Evolutionary conservation across 2,797 vertebrate genomes (phyloP).

Genomic region (Acanthurus leucopareius): DNA sequence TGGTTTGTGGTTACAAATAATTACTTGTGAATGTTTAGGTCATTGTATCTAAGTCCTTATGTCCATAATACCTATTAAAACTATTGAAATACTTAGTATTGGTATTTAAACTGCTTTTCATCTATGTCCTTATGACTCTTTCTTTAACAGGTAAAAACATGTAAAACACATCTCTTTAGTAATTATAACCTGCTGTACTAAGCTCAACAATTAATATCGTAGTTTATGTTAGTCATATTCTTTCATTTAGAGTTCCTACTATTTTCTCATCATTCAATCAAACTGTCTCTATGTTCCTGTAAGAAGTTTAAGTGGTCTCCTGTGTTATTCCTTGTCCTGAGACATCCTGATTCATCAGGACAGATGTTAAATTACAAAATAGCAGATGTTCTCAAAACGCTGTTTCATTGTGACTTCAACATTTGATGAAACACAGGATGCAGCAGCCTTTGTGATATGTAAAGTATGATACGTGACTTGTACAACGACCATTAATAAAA

Average conservation of each 20-base stretch:
- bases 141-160: neutral
- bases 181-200: neutral
- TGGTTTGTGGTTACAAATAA: neutral
- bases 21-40: neutral
- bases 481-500: slow-evolving; percentile 24
- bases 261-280: neutral
- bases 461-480: slow-evolving; percentile 37
- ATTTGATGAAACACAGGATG: slow-evolving; percentile 33
- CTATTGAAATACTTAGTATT: neutral
- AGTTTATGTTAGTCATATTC: too few relatives aligned
- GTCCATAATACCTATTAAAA: neutral
- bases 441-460: slow-evolving; percentile 19
- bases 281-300: neutral
- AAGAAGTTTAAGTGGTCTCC: neutral
- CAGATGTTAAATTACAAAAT: neutral
- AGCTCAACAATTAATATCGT: too few relatives aligned
- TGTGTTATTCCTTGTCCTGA: neutral
- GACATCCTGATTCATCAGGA: slow-evolving; percentile 14
- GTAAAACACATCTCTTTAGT: neutral
- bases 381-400: slow-evolving; percentile 13
- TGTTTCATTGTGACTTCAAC: slow-evolving; percentile 35
- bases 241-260: too few relatives aligned
- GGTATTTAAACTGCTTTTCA: neutral
- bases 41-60: too few relatives aligned
- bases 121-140: neutral